Evolutionary conservation across 2,888 invertebrate species (phyloP).

Genomic region (Ochropleura plecta): DNA sequence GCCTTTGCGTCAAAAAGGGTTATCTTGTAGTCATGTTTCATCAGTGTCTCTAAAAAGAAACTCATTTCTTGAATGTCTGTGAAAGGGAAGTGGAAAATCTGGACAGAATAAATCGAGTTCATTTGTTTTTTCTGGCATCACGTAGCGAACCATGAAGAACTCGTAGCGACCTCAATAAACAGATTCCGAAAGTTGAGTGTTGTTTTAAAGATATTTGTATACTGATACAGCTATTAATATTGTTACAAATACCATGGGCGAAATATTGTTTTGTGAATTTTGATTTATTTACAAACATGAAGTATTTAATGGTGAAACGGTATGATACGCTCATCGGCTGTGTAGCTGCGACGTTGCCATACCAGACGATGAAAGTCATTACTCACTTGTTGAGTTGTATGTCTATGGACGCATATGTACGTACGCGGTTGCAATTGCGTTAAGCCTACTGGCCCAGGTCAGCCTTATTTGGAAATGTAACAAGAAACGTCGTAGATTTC

Average conservation of each 20-base stretch:
- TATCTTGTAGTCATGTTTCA: conserved; percentile 50
- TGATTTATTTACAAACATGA: conserved; percentile 58
- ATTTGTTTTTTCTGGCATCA: conserved; percentile 73
- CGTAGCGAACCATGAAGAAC: conserved; percentile 76
- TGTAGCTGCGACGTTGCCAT: conserved; percentile 83
- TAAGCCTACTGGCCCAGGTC: conserved; percentile 74
- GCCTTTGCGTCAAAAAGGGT: conserved; percentile 46
- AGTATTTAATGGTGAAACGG: conserved; percentile 78
- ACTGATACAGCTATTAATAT: conserved; percentile 45
- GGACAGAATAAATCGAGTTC: conserved; percentile 69
- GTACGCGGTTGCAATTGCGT: conserved; percentile 72
- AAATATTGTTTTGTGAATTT: conserved; percentile 38
- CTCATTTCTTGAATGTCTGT: conserved; percentile 48
- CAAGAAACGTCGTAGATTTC: conserved; percentile 75
- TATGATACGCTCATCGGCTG: conserved; percentile 77
- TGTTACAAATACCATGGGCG: conserved; percentile 19
- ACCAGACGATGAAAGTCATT: conserved; percentile 88
- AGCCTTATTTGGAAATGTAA: conserved; percentile 79
- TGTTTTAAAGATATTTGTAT: conserved; percentile 51
- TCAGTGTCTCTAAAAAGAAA: conserved; percentile 44
- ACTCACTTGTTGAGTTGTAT: conserved; percentile 74
- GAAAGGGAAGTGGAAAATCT: conserved; percentile 65
- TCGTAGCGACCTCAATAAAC: conserved; percentile 77
- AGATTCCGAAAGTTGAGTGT: conserved; percentile 64
- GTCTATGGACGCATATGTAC: conserved; percentile 62